These are phyloP conservation scores for Sphaerodactylus townsendi DNA, from an alignment of 2,113 vertebrate genomes.

Conservation along the genomic window DNA sequence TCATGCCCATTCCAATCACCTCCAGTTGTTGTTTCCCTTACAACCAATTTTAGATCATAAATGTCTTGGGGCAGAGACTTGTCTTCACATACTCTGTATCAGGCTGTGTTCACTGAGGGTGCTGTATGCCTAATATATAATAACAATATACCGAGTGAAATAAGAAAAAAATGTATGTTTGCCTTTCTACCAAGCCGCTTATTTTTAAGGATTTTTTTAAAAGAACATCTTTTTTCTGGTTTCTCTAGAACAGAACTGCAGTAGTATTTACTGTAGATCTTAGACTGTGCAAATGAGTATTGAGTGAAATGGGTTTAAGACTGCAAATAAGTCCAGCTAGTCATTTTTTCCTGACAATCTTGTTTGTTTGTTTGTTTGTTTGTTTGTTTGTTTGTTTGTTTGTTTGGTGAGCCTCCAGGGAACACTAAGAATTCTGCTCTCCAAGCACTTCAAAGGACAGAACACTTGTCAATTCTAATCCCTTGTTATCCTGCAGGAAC, in stretches of 20 bases:
- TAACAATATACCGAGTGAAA: not conserved
- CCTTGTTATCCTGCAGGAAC: not conserved
- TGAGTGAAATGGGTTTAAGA: not conserved
- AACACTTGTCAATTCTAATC: slow-evolving; percentile 5
- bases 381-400: not conserved
- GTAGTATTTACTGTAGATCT: not conserved
- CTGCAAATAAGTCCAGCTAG: not conserved
- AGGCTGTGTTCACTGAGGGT: no score
- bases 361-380: not conserved
- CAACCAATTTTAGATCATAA: no score
- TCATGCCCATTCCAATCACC: no score
- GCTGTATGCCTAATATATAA: no score
- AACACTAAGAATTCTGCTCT: not conserved
- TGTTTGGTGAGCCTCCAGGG: not conserved
- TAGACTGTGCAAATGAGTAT: not conserved
- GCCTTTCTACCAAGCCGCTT: not conserved
- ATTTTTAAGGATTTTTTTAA: not conserved
- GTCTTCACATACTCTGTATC: no score
- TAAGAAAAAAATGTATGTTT: not conserved
- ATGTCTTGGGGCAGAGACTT: no score
- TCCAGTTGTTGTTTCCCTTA: no score
- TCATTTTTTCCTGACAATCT: not conserved
- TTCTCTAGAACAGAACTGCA: not conserved
- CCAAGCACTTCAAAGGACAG: not conserved
- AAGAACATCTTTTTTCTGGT: not conserved